phyloP scores from a whole-genome alignment of 1,140 invertebrate species.

The Lepidotrigona ventralis region DNA sequence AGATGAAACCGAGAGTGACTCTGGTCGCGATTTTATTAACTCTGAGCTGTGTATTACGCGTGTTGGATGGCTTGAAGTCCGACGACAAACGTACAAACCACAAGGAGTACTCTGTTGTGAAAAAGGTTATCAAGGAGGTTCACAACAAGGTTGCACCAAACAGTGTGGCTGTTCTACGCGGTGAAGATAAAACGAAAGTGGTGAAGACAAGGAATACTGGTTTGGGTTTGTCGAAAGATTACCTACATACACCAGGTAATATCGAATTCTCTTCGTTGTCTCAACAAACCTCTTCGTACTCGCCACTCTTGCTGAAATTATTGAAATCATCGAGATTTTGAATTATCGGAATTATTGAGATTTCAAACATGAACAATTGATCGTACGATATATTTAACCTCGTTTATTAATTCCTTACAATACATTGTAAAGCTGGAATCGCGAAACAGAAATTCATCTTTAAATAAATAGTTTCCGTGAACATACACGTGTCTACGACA shows the following conservation, averaged over 20 bases:
- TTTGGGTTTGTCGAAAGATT: slow-evolving; percentile 29
- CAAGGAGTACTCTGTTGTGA: not conserved
- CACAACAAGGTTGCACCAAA: slow-evolving; percentile 36
- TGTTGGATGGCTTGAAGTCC: slow-evolving; percentile 34
- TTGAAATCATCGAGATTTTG: not conserved
- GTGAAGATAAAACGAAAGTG: not conserved
- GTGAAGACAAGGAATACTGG: slow-evolving; percentile 7
- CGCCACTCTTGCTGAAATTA: not conserved
- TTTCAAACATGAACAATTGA: not conserved
- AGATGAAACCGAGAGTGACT: slow-evolving; percentile 71
- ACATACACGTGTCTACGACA: not conserved
- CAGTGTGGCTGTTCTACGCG: not conserved
- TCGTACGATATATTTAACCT: not conserved
- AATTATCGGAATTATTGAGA: no score
- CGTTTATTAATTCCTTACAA: not conserved
- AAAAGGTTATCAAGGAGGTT: slow-evolving; percentile 30
- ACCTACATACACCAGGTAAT: slow-evolving; percentile 40
- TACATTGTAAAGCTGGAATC: not conserved
- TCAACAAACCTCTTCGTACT: not conserved
- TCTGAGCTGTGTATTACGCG: slow-evolving; percentile 54
- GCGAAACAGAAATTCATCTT: not conserved
- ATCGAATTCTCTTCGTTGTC: no score
- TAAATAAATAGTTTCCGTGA: not conserved
- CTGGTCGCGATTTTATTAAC: slow-evolving; percentile 68
- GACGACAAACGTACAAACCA: slow-evolving; percentile 16